Base-by-base conservation (phyloP, 2,113 vertebrate species). In the Centrocercus urophasianus region DNA sequence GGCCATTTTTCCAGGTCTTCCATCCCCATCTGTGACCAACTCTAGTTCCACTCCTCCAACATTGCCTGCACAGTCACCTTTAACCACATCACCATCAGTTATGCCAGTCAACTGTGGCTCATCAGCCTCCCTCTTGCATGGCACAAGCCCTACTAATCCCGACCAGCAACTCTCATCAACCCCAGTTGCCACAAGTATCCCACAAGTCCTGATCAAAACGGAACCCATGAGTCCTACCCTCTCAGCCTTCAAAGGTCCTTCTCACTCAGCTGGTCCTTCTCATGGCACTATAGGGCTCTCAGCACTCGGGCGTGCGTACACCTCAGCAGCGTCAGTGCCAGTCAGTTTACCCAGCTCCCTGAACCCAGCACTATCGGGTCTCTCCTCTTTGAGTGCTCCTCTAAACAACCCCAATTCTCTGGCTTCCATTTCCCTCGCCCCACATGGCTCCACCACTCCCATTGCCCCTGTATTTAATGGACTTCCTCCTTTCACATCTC, bases 231-330 rank as follows among this genome's bases (percentile, higher is more conserved):
- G 99, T 90, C 99, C 99, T 1, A 98, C 99, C 10, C 98, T 98
- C 34, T 99, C 99, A 0, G 99, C 98, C 74, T 99, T 99, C 96
- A 99, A 99, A 95, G 99, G 99, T 70, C 98, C 99, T 6, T 97
- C 98, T 38, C 98, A 98, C 63, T 97, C 98, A 1, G 92, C 96
- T 24, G 98, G 98, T 8, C 98, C 99, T 10, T 97, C 98, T 50
- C 97, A 98, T 14, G 97, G 98, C 96, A 96, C 98, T 21, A 86
- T 98, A 63, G 98, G 98, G 38, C 97, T 98, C 78, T 96, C 98
- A 1, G 96, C 97, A 0, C 95, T 98, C 1, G 98, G 98, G 20
- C 97, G 99, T n/a, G 97, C 98, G 0, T 98, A 99, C 21, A 97
- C 98, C 82, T 96, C 98, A 2, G 78, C 98, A 34, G 95, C 97